Base-by-base conservation (phyloP, 1,140 invertebrate species). In the Papilio glaucus region DNA sequence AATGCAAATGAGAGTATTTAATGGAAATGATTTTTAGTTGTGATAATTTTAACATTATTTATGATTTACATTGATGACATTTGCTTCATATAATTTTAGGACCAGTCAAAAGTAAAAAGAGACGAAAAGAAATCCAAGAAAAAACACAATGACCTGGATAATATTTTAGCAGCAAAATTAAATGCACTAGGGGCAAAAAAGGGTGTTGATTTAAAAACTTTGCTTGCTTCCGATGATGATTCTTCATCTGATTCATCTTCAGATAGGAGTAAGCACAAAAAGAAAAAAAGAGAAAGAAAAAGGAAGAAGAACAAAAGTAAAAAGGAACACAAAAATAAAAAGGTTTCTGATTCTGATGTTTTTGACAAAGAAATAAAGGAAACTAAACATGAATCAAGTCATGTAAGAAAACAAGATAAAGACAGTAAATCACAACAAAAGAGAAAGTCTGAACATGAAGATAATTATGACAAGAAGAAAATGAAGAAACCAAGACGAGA, bases 91-190 rank as follows among this genome's bases (percentile, higher is more conserved):
- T 67, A 71, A 69, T 71, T 83, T 87, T 73, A 72, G 90, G 80
- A 87, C 78, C 78, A 91, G 80, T 90, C 94, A 85, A 89, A 93
- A 65, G 81, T 92, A 77, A 84, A 88, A 80, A 93, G 93, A 77
- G 93, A 90, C 42, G 95, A 94, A 33, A 95, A 95, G 72, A 95
- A 95, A 83, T 81, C 90, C 2, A 94, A 95, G 75, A 94, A 93
- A 70, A 91, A 92, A 76, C 87, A 87, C 57, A 86, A 90, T 45
- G 90, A 93, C 74, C 79, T 95, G 39, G 94, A 95, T 83, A 90
- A 92, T 72, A 89, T 93, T 39, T 86, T 95, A 69, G 93, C 94
- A 76, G 92, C 93, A 72, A 95, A 95, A 85, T 88, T 94, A 74
- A 94, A 89, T 85, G 87, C 93, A 75, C 83, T 94, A 39, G 90